Percentiles rank a stretch among this genome's conserved stretches.
Conservation (phyloP, 1,140 invertebrate species). For the Drosophila nigromelanica region DNA sequence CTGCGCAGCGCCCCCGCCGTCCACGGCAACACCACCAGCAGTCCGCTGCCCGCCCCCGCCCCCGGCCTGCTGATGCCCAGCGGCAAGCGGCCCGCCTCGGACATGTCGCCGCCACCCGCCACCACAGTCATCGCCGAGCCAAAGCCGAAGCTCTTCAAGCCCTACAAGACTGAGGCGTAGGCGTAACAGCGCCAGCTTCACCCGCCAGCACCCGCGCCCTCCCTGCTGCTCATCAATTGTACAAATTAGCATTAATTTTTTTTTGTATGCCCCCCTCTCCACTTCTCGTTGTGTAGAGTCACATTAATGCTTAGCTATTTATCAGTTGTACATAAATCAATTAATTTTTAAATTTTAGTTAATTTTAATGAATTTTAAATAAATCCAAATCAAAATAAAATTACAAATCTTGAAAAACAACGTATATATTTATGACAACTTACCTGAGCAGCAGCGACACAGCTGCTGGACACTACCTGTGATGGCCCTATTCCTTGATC, state of each 20-base stretch:
- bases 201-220: not conserved
- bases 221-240: slow-evolving; percentile 47
- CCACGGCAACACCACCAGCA: slow-evolving; percentile 42
- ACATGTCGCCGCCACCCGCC: slow-evolving; percentile 61
- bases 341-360: slow-evolving; percentile 35
- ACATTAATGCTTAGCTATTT: slow-evolving; percentile 38
- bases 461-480: slow-evolving; percentile 10
- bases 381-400: slow-evolving; percentile 15
- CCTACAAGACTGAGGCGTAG: slow-evolving; percentile 87
- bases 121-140: slow-evolving; percentile 71
- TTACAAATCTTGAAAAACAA: slow-evolving; percentile 24
- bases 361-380: slow-evolving; percentile 34
- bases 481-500: too few species aligned
- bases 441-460: slow-evolving; percentile 1
- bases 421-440: not conserved
- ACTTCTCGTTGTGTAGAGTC: slow-evolving; percentile 50
- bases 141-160: slow-evolving; percentile 88
- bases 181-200: not conserved
- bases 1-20: slow-evolving; percentile 20
- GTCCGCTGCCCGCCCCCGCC: slow-evolving; percentile 66
- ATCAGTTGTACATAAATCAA: slow-evolving; percentile 51
- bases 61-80: slow-evolving; percentile 67
- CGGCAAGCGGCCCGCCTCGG: slow-evolving; percentile 66
- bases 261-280: not conserved
- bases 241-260: slow-evolving; percentile 69